A percentile compares a stretch with the other conserved stretches of the same genome.
phyloP scores from a whole-genome alignment of 2,113 vertebrate species.

The Stigmatopora nigra region DNA sequence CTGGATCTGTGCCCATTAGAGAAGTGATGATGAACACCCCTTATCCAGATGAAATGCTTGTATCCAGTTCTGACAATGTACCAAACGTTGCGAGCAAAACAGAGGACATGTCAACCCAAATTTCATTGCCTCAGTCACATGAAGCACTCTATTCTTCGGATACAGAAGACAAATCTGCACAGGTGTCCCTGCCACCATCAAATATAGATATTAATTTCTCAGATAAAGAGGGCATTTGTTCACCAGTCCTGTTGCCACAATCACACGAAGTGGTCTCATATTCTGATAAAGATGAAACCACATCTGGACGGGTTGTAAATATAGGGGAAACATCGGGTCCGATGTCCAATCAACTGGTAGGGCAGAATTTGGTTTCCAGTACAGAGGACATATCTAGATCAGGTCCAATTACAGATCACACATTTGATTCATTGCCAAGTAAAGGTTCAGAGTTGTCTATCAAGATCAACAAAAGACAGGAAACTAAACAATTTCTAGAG shows the following conservation, averaged over 20 bases:
- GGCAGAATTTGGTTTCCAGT: background rate
- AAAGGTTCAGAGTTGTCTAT: background rate
- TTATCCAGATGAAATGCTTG: background rate
- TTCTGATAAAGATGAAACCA: background rate
- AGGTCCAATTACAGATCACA: background rate
- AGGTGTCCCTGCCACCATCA: background rate
- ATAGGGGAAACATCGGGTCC: background rate
- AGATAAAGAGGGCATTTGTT: background rate
- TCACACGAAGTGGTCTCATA: background rate
- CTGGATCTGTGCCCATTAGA: background rate
- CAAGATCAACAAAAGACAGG: slow-evolving; percentile 4
- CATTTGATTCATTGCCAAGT: background rate
- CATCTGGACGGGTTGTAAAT: background rate
- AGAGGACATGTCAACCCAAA: background rate
- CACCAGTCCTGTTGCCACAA: background rate
- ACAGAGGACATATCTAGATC: background rate
- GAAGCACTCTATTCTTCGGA: background rate
- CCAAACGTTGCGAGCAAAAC: background rate
- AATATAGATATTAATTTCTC: background rate
- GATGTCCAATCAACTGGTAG: background rate
- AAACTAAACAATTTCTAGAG: background rate
- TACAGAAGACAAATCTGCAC: background rate
- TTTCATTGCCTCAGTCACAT: background rate
- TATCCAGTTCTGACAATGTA: background rate
- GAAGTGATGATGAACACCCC: background rate